Percentiles rank a stretch among this genome's conserved stretches.
phyloP scores from a whole-genome alignment of 2,888 invertebrate species.

The Melolontha melolontha region DNA sequence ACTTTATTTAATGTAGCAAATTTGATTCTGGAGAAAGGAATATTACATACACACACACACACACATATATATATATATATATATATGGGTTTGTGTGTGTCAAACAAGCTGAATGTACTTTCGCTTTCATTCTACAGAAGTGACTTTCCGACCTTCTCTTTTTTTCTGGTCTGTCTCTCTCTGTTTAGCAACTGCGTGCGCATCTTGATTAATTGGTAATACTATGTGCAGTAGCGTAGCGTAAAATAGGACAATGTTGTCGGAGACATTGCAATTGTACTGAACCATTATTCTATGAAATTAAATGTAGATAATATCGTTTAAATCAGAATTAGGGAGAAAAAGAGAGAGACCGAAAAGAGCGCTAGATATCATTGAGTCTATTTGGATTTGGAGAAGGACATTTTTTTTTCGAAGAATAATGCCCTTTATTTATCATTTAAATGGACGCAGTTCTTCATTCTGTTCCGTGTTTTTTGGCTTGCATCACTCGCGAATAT shows the following conservation, averaged over 20 bases:
- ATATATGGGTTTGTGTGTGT: no score
- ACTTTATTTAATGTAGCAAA: no score
- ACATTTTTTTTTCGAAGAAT: constrained; percentile 14
- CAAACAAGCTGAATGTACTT: no score
- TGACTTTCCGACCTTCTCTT: neutral
- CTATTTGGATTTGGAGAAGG: constrained; percentile 9
- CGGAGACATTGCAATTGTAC: constrained; percentile 9
- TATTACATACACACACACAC: no score
- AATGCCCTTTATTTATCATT: constrained; percentile 21
- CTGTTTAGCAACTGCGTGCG: neutral
- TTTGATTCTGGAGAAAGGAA: no score
- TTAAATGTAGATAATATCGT: constrained; percentile 6
- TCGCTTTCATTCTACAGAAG: no score
- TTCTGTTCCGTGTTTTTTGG: neutral
- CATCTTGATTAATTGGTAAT: constrained; percentile 13
- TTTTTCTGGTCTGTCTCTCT: neutral
- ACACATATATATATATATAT: no score
- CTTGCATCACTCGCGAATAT: no score
- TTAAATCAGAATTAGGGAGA: constrained; percentile 9
- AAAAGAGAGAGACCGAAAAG: neutral
- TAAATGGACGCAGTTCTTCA: constrained; percentile 14
- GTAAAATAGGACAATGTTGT: constrained; percentile 9
- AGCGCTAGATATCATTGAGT: constrained; percentile 10
- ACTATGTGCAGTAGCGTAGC: constrained; percentile 2
- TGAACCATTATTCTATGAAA: constrained; percentile 12